These are phyloP conservation scores for Sinonovacula constricta DNA, from an alignment of 1,140 invertebrate genomes.

Conservation along the genomic window DNA sequence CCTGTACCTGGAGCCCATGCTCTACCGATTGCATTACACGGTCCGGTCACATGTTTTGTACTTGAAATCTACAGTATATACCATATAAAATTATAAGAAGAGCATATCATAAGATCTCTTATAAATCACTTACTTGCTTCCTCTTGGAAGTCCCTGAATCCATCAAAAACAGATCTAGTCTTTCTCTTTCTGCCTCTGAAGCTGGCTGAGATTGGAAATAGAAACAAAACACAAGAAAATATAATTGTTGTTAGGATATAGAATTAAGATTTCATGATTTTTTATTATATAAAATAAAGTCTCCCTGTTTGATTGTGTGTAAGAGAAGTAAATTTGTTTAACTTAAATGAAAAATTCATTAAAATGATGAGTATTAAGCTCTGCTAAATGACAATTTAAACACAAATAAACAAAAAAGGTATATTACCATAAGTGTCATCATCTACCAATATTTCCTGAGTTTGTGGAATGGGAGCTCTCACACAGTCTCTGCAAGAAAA, in stretches of 20 bases:
- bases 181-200: constrained; percentile 78
- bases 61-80: too few species aligned
- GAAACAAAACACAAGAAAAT: too few species aligned
- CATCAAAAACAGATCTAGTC: constrained; percentile 83
- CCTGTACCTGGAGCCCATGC: too few species aligned
- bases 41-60: too few species aligned
- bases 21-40: too few species aligned
- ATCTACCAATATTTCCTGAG: constrained; percentile 82
- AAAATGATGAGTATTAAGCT: neutral
- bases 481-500: constrained; percentile 78
- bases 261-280: too few species aligned
- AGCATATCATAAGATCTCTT: too few species aligned
- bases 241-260: too few species aligned
- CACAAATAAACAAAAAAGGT: constrained; percentile 52
- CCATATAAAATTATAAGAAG: too few species aligned
- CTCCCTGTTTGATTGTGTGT: too few species aligned
- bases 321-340: neutral
- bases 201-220: constrained; percentile 53
- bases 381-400: neutral
- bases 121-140: constrained; percentile 82
- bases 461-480: constrained; percentile 84
- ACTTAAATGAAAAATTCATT: neutral
- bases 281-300: too few species aligned
- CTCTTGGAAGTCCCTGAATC: constrained; percentile 84
- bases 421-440: too few species aligned